Evolutionary conservation across 2,113 vertebrate genomes (phyloP).

Genomic region (Ceuthmochares aereus): DNA sequence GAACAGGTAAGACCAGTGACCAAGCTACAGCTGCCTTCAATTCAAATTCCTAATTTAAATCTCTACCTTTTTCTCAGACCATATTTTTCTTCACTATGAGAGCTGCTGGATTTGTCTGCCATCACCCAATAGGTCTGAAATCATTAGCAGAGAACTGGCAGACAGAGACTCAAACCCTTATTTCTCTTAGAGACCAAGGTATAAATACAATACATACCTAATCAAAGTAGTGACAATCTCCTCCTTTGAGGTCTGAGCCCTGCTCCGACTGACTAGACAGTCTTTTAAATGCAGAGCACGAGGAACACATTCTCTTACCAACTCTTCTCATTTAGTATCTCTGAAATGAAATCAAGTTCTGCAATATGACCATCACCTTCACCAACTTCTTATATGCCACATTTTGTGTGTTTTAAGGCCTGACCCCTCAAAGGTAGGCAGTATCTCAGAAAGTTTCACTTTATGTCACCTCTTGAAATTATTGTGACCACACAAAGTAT

Average conservation of each 20-base stretch:
- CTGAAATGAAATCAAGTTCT: background rate
- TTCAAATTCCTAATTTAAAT: background rate
- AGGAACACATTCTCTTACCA: background rate
- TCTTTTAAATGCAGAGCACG: background rate
- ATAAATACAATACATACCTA: background rate
- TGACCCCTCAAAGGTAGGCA: background rate
- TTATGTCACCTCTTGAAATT: background rate
- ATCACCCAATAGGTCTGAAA: accelerated
- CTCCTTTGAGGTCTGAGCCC: background rate
- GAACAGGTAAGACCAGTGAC: background rate
- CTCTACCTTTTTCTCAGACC: background rate
- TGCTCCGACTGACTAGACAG: accelerated
- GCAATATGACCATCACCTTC: accelerated
- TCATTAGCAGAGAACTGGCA: background rate
- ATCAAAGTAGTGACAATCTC: background rate
- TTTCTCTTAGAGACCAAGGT: background rate
- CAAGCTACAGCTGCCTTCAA: accelerated
- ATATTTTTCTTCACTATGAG: background rate
- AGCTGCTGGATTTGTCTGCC: background rate
- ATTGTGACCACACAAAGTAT: background rate
- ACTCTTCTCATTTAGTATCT: background rate
- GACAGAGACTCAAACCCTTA: background rate
- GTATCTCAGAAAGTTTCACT: background rate
- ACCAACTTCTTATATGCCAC: background rate
- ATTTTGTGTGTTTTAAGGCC: background rate